Base-by-base conservation (phyloP, 2,113 vertebrate genomes). In the Eretmochelys imbricata region DNA sequence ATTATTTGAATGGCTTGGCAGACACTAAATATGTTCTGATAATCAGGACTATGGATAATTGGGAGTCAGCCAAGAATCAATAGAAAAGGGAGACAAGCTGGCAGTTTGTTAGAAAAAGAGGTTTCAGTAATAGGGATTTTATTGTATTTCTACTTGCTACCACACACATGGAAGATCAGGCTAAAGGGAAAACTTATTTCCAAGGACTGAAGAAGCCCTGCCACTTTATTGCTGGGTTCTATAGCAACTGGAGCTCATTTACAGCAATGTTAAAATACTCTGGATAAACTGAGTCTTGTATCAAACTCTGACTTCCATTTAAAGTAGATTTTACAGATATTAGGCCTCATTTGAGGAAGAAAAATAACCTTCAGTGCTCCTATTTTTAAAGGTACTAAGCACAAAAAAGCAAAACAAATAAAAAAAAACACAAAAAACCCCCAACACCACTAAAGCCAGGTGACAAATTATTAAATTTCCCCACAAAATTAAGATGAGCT, bases 191-290 rank as follows among this genome's bases (percentile, higher is more conserved):
- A 96, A 96, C 78, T 87, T 86, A 94, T 72, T 93, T 90, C 88
- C 96, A 95, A 97, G 92, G 95, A 93, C 80, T 93, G 53, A 92
- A 96, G 50, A 85, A 95, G 88, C 92, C 84, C 82, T 94, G 88
- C 92, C 88, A 94, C 89, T 95, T 98, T 97, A 97, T 97, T 98
- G 97, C 98, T 98, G 85, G n/a, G 91, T 90, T 97, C 94, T 96
- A 96, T 95, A 97, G 96, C 94, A 97, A 97, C 8, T 87, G 81
- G 87, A 95, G 91, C 91, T 95, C 97, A 79, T 83, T 92, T 96
- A 96, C 62, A 97, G 65, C 95, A 96, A 97, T 90, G 88, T 97
- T 97, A 80, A 95, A 97, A 96, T 93, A 97, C 94, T 97, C 91
- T 96, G 88, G 95, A 96, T 97, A 95, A 96, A 95, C 92, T 89